Evolutionary conservation across 92 coral and sea anemone genomes (phyloP).

Genomic region (Pocillopora grandis): DNA sequence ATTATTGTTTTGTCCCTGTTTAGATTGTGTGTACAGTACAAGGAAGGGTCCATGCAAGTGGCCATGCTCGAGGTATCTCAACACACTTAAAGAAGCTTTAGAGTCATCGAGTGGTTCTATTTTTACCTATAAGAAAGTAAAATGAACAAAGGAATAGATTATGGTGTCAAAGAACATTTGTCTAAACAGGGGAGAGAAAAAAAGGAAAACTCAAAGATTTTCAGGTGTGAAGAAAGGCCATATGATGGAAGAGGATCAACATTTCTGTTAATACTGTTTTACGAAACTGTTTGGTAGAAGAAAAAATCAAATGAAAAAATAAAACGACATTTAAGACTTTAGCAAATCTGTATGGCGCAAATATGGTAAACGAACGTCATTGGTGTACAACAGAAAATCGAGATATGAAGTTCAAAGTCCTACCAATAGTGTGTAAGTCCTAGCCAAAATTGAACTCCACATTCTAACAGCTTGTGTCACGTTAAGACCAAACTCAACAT

Average conservation of each 20-base stretch:
- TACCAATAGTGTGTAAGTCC: not conserved
- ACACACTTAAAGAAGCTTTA: not conserved
- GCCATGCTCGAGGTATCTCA: constrained; percentile 18
- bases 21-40: constrained; percentile 12
- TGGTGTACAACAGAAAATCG: too few relatives aligned
- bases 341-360: too few relatives aligned
- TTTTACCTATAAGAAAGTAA: not conserved
- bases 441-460: not conserved
- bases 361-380: too few relatives aligned
- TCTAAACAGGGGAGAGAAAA: not conserved
- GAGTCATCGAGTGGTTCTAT: not conserved
- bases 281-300: too few relatives aligned
- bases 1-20: constrained; percentile 2
- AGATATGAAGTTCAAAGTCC: too few relatives aligned
- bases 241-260: too few relatives aligned
- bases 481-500: constrained; percentile 10
- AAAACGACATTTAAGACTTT: too few relatives aligned
- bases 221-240: not conserved
- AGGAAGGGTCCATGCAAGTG: constrained; percentile 10
- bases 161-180: not conserved
- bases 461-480: constrained; percentile 7
- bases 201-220: not conserved
- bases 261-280: not conserved
- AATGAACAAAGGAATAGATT: not conserved
- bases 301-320: too few relatives aligned